Conservation (phyloP, 2,888 invertebrate genomes). For the Melangyna quadrimaculata region DNA sequence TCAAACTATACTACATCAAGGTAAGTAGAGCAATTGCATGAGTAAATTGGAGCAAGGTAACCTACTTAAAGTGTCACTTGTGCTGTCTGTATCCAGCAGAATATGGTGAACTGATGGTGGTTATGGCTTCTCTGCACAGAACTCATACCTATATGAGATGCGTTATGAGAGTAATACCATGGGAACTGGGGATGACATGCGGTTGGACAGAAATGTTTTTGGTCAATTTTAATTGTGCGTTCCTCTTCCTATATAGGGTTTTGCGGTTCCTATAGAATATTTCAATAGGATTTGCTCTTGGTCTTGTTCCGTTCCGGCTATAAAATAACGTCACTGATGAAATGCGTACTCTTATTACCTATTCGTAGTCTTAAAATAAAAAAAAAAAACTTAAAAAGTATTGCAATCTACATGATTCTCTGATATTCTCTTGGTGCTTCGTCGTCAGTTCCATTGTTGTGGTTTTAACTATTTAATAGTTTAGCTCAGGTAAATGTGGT, state of each 20-base stretch:
- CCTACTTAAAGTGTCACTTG: conserved; percentile 26
- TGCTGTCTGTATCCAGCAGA: conserved; percentile 8
- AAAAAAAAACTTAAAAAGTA: background rate
- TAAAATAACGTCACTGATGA: conserved; percentile 32
- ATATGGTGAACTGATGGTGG: too few relatives aligned
- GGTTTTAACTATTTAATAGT: conserved; percentile 49
- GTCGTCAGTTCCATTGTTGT: conserved; percentile 46
- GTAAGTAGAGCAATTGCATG: conserved; percentile 42
- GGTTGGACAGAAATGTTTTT: conserved; percentile 23
- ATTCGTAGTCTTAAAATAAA: conserved; percentile 39
- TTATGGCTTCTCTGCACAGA: conserved; percentile 21
- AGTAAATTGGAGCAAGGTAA: conserved; percentile 53
- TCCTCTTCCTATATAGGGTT: background rate
- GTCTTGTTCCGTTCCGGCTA: conserved; percentile 17
- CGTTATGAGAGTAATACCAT: conserved; percentile 30
- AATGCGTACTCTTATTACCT: conserved; percentile 9
- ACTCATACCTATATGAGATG: conserved; percentile 29
- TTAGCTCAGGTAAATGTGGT: conserved; percentile 1
- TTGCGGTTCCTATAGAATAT: conserved; percentile 40
- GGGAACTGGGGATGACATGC: conserved; percentile 6
- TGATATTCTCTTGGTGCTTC: background rate
- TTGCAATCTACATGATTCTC: background rate
- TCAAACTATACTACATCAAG: conserved; percentile 46
- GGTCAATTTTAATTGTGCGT: background rate
- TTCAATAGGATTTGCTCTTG: conserved; percentile 32